phyloP scores from a whole-genome alignment of 2,888 invertebrate genomes.

The Tetanocera ferruginea region DNA sequence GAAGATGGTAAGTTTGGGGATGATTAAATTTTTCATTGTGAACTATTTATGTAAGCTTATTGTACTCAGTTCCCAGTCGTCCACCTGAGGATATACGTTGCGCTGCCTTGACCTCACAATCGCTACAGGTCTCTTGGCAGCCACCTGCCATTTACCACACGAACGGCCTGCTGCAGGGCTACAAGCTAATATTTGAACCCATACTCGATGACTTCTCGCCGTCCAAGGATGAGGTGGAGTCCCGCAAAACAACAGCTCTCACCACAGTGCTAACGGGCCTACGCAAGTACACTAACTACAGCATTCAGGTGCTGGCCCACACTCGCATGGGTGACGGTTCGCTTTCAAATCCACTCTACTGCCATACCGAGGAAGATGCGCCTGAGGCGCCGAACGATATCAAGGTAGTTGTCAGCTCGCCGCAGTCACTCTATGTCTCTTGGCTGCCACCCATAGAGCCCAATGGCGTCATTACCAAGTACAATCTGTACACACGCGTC shows the following conservation, averaged over 20 bases:
- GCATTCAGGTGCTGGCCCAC: conserved; percentile 83
- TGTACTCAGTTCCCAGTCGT: conserved; percentile 78
- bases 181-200: conserved; percentile 79
- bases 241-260: conserved; percentile 78
- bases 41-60: neutral
- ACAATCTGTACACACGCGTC: conserved; percentile 78
- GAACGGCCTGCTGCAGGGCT: conserved; percentile 84
- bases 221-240: conserved; percentile 73
- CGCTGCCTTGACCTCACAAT: conserved; percentile 80
- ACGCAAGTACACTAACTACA: conserved; percentile 84
- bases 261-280: conserved; percentile 80
- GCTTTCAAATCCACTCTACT: conserved; percentile 77
- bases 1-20: conserved; percentile 76
- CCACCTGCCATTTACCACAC: conserved; percentile 80
- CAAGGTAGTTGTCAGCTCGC: conserved; percentile 82
- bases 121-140: conserved; percentile 85
- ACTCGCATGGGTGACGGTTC: conserved; percentile 85
- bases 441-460: conserved; percentile 83
- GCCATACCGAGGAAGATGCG: conserved; percentile 85
- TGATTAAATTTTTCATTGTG: neutral
- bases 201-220: conserved; percentile 73
- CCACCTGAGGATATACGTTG: conserved; percentile 85
- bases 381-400: conserved; percentile 85
- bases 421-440: conserved; percentile 81
- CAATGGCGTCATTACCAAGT: conserved; percentile 84